Evolutionary conservation across 1,140 invertebrate genomes (phyloP).

Genomic region (Brachionus manjavacas): DNA sequence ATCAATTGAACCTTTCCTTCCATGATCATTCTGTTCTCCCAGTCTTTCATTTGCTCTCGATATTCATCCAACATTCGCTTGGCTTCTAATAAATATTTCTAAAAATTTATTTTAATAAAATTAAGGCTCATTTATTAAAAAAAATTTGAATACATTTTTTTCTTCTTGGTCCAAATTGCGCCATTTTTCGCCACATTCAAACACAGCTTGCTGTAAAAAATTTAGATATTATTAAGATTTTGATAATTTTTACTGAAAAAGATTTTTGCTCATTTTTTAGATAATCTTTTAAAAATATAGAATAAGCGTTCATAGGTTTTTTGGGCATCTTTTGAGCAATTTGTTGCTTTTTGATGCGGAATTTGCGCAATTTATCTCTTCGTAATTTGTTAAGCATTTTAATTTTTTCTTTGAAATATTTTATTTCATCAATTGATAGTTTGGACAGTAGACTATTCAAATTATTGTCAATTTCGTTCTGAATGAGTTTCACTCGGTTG

Average conservation of each 20-base stretch:
- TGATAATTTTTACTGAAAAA: neutral
- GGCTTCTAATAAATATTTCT: neutral
- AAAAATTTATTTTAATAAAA: neutral
- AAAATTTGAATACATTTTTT: conserved; percentile 6
- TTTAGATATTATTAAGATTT: neutral
- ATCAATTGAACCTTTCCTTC: conserved; percentile 13
- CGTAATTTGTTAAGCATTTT: neutral
- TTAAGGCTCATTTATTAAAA: too few species aligned
- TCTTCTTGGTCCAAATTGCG: neutral
- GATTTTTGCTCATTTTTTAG: neutral
- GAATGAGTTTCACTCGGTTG: neutral
- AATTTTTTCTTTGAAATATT: conserved; percentile 24
- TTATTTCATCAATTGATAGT: neutral
- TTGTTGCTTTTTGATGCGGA: neutral
- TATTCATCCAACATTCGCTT: neutral
- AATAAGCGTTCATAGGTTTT: neutral
- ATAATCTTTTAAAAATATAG: neutral
- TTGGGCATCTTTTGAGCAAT: neutral
- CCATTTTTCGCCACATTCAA: neutral
- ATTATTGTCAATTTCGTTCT: neutral
- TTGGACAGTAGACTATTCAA: neutral
- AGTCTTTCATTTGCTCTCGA: neutral
- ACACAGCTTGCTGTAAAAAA: neutral
- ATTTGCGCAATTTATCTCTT: neutral
- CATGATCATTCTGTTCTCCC: conserved; percentile 31